phyloP scores from a whole-genome alignment of 2,888 invertebrate genomes.

The Idaea biselata region DNA sequence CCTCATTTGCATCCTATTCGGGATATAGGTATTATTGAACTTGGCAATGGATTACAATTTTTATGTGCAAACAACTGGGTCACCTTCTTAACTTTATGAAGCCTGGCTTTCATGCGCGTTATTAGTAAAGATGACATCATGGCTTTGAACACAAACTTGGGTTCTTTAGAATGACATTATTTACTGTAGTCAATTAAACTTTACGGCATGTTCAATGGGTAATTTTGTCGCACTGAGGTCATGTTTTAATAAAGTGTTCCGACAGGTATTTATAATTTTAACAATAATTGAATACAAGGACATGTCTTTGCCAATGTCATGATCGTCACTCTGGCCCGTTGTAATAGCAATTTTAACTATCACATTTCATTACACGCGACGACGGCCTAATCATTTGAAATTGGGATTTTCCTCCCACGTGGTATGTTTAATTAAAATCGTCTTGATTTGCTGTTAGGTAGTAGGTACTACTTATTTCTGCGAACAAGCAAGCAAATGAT shows the following conservation, averaged over 20 bases:
- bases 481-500: no score
- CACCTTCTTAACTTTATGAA: slow-evolving; percentile 31
- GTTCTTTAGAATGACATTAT: slow-evolving; percentile 28
- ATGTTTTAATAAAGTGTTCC: slow-evolving; percentile 21
- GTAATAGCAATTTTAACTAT: slow-evolving; percentile 13
- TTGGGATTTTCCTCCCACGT: background rate
- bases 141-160: slow-evolving; percentile 35
- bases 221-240: slow-evolving; percentile 39
- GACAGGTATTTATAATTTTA: slow-evolving; percentile 30
- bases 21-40: slow-evolving; percentile 2
- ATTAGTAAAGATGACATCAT: slow-evolving; percentile 50
- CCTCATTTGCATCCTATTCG: background rate
- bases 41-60: slow-evolving; percentile 19
- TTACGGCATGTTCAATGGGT: slow-evolving; percentile 42
- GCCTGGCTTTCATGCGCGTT: slow-evolving; percentile 32
- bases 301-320: slow-evolving; percentile 35
- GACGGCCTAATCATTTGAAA: slow-evolving; percentile 21
- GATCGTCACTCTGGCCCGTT: slow-evolving; percentile 7
- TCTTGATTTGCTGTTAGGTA: background rate
- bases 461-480: no score
- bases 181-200: slow-evolving; percentile 42
- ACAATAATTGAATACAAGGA: slow-evolving; percentile 35
- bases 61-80: slow-evolving; percentile 17
- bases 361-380: slow-evolving; percentile 15
- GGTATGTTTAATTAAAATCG: background rate